Evolutionary conservation across 2,888 invertebrate genomes (phyloP).

Genomic region (Meteorus colon): DNA sequence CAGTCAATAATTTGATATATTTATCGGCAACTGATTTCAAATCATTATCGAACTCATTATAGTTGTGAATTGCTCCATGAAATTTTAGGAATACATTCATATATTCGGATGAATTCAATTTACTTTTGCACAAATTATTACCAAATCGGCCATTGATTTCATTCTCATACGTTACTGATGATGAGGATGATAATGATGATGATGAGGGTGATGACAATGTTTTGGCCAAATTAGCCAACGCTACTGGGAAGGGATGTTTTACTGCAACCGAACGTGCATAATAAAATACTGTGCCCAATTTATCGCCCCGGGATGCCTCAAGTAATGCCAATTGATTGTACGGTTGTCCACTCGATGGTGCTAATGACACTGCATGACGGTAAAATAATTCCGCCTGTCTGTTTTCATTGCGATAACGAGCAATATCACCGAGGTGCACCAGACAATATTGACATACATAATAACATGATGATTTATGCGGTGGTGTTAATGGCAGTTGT

Average conservation of each 20-base stretch:
- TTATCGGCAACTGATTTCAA: slow-evolving; percentile 77
- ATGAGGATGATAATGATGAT: neutral
- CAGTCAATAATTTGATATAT: slow-evolving; percentile 80
- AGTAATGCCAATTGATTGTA: slow-evolving; percentile 91
- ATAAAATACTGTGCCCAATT: slow-evolving; percentile 88
- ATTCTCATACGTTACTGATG: slow-evolving; percentile 74
- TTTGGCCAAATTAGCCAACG: slow-evolving; percentile 85
- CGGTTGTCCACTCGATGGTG: slow-evolving; percentile 88
- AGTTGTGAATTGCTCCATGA: slow-evolving; percentile 76
- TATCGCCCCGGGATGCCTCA: slow-evolving; percentile 86
- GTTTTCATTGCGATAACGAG: slow-evolving; percentile 87
- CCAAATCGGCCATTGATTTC: slow-evolving; percentile 54
- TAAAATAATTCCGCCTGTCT: slow-evolving; percentile 90
- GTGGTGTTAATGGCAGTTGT: slow-evolving; percentile 65
- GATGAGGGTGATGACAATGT: slow-evolving; percentile 77
- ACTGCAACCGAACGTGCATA: slow-evolving; percentile 89
- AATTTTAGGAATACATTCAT: slow-evolving; percentile 78
- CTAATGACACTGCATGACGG: slow-evolving; percentile 84
- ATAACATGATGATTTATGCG: slow-evolving; percentile 83
- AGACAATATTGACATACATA: slow-evolving; percentile 93
- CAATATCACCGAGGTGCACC: slow-evolving; percentile 90
- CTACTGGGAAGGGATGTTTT: slow-evolving; percentile 89
- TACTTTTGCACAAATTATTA: slow-evolving; percentile 65
- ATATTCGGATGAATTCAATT: slow-evolving; percentile 78
- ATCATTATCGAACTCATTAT: slow-evolving; percentile 63